phyloP scores from a whole-genome alignment of 2,797 vertebrate species.

The Lepilemur septentrionalis region DNA sequence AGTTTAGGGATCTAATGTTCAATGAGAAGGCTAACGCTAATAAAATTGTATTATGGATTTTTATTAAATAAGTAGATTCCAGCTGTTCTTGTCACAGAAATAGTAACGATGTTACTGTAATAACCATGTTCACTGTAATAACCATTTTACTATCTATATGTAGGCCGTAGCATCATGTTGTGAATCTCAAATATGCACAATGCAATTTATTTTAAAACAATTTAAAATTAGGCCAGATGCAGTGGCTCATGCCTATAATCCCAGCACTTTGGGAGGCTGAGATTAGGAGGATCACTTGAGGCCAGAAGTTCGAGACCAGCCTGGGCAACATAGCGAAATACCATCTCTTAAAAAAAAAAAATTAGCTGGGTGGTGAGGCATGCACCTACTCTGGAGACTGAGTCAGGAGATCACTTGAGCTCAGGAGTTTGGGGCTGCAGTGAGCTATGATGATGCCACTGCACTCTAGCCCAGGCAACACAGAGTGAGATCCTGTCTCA shows the following conservation, averaged over 20 bases:
- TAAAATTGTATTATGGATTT: neutral
- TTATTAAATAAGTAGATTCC: neutral
- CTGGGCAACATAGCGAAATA: neutral
- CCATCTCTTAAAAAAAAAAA: neutral
- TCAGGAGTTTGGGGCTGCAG: neutral
- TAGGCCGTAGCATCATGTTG: neutral
- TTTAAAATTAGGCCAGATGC: neutral
- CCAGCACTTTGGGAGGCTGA: neutral
- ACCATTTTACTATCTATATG: neutral
- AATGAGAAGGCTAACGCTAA: neutral
- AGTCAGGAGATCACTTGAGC: neutral
- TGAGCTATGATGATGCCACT: neutral
- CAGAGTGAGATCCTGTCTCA: neutral
- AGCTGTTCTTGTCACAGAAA: neutral
- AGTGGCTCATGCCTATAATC: neutral
- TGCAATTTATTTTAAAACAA: neutral
- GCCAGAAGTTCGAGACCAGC: neutral
- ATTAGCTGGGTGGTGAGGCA: neutral
- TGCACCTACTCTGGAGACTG: neutral
- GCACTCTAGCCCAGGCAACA: neutral
- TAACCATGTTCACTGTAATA: neutral
- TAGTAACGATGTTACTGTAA: neutral
- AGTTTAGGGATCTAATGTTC: neutral
- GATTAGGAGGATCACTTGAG: neutral
- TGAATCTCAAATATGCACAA: neutral